phyloP scores from a whole-genome alignment of 2,888 invertebrate genomes.

The Aleiodes testaceus region DNA sequence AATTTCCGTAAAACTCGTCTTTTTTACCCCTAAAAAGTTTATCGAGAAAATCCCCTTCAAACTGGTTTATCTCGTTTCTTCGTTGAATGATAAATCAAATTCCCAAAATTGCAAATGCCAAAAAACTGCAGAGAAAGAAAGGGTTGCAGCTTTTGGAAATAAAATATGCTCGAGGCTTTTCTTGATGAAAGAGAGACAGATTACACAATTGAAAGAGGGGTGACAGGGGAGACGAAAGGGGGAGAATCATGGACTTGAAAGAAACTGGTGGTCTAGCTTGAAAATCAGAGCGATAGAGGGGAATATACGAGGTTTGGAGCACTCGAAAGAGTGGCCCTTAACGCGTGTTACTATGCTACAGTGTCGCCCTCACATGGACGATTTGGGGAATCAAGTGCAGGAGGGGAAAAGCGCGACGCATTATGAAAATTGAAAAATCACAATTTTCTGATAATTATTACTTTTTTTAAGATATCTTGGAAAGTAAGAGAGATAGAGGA shows the following conservation, averaged over 20 bases:
- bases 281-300: constrained; percentile 64
- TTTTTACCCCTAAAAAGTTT: too few relatives aligned
- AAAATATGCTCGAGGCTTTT: constrained; percentile 50
- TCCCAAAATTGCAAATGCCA: too few relatives aligned
- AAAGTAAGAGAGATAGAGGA: too few relatives aligned
- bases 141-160: constrained; percentile 46
- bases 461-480: too few relatives aligned
- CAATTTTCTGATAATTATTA: too few relatives aligned
- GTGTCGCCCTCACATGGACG: constrained; percentile 58
- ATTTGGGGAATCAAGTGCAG: constrained; percentile 20
- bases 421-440: too few relatives aligned
- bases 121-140: constrained; percentile 2
- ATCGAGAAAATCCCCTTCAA: not conserved
- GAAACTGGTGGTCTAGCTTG: constrained; percentile 52
- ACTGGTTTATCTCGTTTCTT: too few relatives aligned
- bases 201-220: constrained; percentile 53
- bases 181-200: constrained; percentile 45
- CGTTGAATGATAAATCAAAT: too few relatives aligned
- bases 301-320: constrained; percentile 21
- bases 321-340: constrained; percentile 71
- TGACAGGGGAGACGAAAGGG: constrained; percentile 54
- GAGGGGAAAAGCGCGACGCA: constrained; percentile 44
- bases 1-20: too few relatives aligned
- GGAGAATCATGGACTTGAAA: constrained; percentile 45
- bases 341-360: constrained; percentile 70